These are phyloP conservation scores for Proisotoma minuta DNA, from an alignment of 2,888 invertebrate genomes.

Conservation along the genomic window DNA sequence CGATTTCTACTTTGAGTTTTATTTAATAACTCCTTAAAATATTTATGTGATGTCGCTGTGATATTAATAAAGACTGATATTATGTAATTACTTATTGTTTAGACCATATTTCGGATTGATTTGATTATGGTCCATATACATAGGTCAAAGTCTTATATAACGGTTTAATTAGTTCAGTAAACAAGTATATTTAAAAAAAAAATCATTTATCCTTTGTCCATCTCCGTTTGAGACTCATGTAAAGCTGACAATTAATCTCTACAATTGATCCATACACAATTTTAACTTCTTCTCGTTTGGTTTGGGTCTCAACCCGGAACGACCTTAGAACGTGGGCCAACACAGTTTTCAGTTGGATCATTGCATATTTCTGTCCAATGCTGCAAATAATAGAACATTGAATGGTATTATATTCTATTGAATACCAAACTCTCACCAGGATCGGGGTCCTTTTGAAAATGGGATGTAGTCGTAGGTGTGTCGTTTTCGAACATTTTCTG, in stretches of 20 bases:
- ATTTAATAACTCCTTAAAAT: too few species aligned
- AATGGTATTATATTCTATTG: not conserved
- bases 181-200: too few species aligned
- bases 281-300: not conserved
- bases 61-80: too few species aligned
- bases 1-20: too few species aligned
- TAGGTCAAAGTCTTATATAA: too few species aligned
- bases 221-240: not conserved
- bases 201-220: too few species aligned
- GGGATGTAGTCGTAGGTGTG: constrained; percentile 52
- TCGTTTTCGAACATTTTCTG: constrained; percentile 51
- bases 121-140: too few species aligned
- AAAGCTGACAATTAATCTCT: not conserved
- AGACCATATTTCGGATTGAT: too few species aligned
- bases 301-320: not conserved
- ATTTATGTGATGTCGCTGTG: too few species aligned
- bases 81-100: too few species aligned
- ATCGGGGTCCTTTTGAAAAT: constrained; percentile 51
- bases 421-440: too few species aligned
- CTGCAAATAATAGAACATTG: not conserved
- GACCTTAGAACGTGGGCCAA: constrained; percentile 1
- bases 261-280: not conserved
- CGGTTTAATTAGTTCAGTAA: too few species aligned
- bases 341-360: constrained; percentile 10
- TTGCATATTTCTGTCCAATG: constrained; percentile 14